Base-by-base conservation (phyloP, 1,140 invertebrate genomes). In the Trachymyrmex cornetzi region DNA sequence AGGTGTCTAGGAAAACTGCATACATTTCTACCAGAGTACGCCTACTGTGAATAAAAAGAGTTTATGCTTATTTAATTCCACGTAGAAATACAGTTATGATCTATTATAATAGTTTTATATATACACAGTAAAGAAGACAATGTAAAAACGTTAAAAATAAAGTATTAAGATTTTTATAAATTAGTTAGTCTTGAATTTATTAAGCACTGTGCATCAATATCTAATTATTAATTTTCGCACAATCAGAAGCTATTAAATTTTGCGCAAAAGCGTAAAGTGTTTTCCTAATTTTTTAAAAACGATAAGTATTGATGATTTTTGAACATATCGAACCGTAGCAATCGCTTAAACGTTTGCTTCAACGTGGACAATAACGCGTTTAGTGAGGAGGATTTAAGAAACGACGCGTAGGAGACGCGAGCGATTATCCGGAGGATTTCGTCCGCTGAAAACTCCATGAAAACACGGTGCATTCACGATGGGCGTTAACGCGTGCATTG, bases 401-500 rank as follows among this genome's bases (percentile, higher is more conserved):
- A 75, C 69, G 80, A 84, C 55, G 77, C 77, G 48, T 81, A 69
- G 77, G 44, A 81, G 77, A 72, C 53, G 14, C 80, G 24, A 61
- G 67, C 24, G 86, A 89, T 91, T 91, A 89, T 91, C 89, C 85
- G 14, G 9, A n/a, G 85, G 81, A 85, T 91, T 89, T 88, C 61
- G 61, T 4, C 72, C 81, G 48, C 16, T 66, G 80, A 27, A 85
- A 91, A 86, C 61, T 79, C 14, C 66, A 48, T 90, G 89, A 89
- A 90, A 90, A 91, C 87, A 91, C 69, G 77, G n/a, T 48, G 80
- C 59, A 92, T 92, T 91, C 50, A 88, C 16, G 44, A 53, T 30
- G 69, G 79, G 91, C 90, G 91, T 91, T 85, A 91, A 71, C 85
- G 91, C 90, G 81, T 91, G 88, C 90, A 91, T 90, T 85, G 82